Base-by-base conservation (phyloP, 2,888 invertebrate species). In the Eurytoma adleriae region DNA sequence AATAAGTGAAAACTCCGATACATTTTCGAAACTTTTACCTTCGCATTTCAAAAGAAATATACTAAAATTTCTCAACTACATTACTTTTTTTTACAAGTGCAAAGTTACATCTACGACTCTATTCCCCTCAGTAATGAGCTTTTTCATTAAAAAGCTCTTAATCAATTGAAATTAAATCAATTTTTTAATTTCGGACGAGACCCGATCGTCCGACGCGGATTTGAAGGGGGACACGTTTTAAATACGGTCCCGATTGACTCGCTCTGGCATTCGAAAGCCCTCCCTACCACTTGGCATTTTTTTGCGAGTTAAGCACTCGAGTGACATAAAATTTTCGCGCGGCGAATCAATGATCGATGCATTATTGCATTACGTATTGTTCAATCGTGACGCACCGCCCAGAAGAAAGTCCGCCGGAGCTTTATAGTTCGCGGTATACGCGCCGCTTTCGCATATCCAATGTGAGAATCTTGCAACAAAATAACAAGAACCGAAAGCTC, bases 221-320 rank as follows among this genome's bases (percentile, higher is more conserved):
- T 40, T 40, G 40, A 40, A 40, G 40, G 40, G 40, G 40, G 40
- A 40, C 40, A 40, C 40, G 10, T 40, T 40, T 40, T 40, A 40
- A 40, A 40, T 40, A 10, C 16, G 69, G n/a, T 30, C 56, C 24
- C 52, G 59, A 50, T 66, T 66, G 40, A 52, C 66, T 24, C 24
- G 24, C 24, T 59, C 54, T 40, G 40, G 24, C 64, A 78, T 71
- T 78, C 13, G 27, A 30, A 67, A 59, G 66, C 68, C 5, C 61
- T 59, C 73, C 68, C 78, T 62, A 73, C 78, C 71, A 62, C 56
- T 16, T 30, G 24, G 20, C 2, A 2, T 56, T 50, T 61, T 77
- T 78, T 72, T 18, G 73, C 73, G 56, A 56, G 62, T 73, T 79
- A 68, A 79, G 78, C 78, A 79, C 50, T 73, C 56, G 73, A 54